Base-by-base conservation (phyloP, 2,888 invertebrate species). In the Apamea monoglypha region DNA sequence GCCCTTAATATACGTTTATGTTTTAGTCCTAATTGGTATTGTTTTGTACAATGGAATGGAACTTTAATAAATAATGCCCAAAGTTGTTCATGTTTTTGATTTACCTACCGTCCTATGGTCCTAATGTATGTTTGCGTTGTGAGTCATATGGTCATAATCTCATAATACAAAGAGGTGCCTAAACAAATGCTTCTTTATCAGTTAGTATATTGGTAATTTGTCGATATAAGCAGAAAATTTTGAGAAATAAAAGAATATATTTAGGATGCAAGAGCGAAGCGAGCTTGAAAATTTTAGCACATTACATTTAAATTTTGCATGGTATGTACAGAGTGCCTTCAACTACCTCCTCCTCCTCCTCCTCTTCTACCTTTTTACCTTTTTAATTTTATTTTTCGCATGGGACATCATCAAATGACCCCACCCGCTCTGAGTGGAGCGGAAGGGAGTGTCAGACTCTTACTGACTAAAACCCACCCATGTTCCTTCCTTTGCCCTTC, bases 11-110 rank as follows among this genome's bases (percentile, higher is more conserved):
- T 70, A 77, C 75, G 73, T 70, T 76, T 88, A 78, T 79, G 59
- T 67, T 80, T 73, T 74, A 64, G 47, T 89, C 81, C 72, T 81
- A 21, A 76, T 83, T 25, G 68, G 70, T 70, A 78, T 88, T 74
- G 64, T 80, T 75, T 82, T 78, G 36, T 68, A 74, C 40, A 64
- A 76, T 81, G 76, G 61, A 84, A 81, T 67, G 61, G 53, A 76
- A 80, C 47, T 82, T 79, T 74, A 86, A 83, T 75, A 74, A 82
- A 82, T 86, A 77, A 50, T 64, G 16, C 50, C 61, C 36, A 59
- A 74, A 71, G 32, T 71, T 72, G 8, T 47, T 68, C 4, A 12
- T 32, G 21, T 25, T 69, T 76, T 73, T 72, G 0, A n/a, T 59
- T 36, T 47, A 21, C 32, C 5, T 53, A 32, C 32, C 6, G 25